Base-by-base conservation (phyloP, 2,113 vertebrate species). In the Aspidoscelis tigris region DNA sequence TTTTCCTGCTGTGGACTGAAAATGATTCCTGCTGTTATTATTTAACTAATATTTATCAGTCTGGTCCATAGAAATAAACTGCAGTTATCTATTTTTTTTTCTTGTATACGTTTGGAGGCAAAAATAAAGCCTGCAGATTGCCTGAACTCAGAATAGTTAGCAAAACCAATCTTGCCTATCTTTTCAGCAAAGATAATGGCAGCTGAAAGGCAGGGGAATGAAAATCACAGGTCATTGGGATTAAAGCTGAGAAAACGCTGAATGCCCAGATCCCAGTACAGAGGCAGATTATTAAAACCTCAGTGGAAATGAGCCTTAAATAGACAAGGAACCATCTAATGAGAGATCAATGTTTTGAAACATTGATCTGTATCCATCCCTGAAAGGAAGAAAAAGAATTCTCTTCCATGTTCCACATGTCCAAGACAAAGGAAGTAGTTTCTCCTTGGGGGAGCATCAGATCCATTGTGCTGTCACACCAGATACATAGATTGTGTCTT, bases 171-270 rank as follows among this genome's bases (percentile, higher is more conserved):
- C 43, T 80, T 53, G 12, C n/a, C 43, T 41, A 21, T 11, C 43
- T 50, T 33, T 74, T 85, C 76, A 85, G n/a, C 79, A 79, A 66
- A 85, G 58, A 74, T 79, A 80, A 73, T 73, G 65, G 53, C n/a
- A 55, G 44, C 77, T 74, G 76, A 85, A 85, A 72, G 44, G 47
- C 43, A 24, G 47, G 58, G 70, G 71, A 80, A 80, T 80, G 53
- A 73, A 85, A 74, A 71, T 41, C 44, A 80, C 64, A 66, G 43
- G n/a, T 66, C 44, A 80, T 73, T 80, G 58, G 47, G 64, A 66
- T 85, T 84, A 78, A 78, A 64, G 26, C 16, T 72, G 53, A 78
- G 75, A 78, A 84, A 73, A 7, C 33, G 47, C n/a, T 20, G 53
- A 66, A 53, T 79, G 58, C 44, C 70, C 58, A 74, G 70, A 80